phyloP scores from a whole-genome alignment of 2,797 vertebrate genomes.

The Fratercula arctica region DNA sequence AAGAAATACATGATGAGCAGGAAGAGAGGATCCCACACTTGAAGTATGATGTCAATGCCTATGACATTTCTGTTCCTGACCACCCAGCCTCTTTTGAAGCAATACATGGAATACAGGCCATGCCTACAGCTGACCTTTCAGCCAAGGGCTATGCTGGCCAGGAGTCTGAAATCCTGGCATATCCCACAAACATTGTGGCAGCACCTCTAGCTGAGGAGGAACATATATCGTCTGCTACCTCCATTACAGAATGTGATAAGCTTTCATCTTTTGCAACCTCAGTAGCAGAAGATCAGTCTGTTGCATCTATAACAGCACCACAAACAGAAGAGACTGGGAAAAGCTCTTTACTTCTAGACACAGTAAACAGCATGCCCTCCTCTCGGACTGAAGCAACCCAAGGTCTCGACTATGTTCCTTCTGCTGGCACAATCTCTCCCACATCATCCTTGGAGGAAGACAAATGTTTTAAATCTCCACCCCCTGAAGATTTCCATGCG shows the following conservation, averaged over 20 bases:
- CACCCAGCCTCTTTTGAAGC: constrained; percentile 85
- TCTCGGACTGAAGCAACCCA: constrained; percentile 88
- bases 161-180: constrained; percentile 85
- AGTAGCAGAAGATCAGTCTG: constrained; percentile 95
- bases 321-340: constrained; percentile 93
- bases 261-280: constrained; percentile 97
- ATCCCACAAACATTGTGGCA: constrained; percentile 88
- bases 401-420: constrained; percentile 94
- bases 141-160: constrained; percentile 81
- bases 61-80: constrained; percentile 88
- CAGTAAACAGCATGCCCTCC: constrained; percentile 87
- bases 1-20: constrained; percentile 95
- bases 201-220: constrained; percentile 97
- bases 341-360: constrained; percentile 90
- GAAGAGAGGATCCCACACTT: constrained; percentile 91
- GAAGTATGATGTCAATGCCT: constrained; percentile 84
- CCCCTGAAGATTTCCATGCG: constrained; percentile 90
- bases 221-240: constrained; percentile 96
- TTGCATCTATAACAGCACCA: constrained; percentile 92
- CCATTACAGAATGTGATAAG: constrained; percentile 98
- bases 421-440: constrained; percentile 96
- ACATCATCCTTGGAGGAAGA: constrained; percentile 98
- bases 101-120: constrained; percentile 83
- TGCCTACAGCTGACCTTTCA: constrained; percentile 72
- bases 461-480: constrained; percentile 97